Evolutionary conservation across 2,797 vertebrate genomes (phyloP), one percentile per base, ranked within the genome.

Genomic region (Pristis pectinata): DNA sequence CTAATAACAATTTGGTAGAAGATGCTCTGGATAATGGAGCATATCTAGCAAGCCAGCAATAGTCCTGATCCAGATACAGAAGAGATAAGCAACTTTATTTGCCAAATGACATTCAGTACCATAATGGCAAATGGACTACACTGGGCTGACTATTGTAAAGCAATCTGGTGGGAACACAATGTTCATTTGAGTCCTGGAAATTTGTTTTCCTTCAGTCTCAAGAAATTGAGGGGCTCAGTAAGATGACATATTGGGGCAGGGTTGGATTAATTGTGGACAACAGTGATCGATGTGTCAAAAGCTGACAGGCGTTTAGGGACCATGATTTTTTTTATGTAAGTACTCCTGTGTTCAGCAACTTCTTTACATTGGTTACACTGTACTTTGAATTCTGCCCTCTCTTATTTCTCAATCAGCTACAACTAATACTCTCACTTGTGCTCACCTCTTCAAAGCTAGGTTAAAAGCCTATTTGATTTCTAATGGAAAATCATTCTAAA

Each of bases 401-500:
- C 34, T 37, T 61, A 91, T 91, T 64, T 37, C n/a, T 41, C n/a
- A 13, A 37, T 24, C 34, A 91, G 17, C 59, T 15, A 37, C n/a
- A 64, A 91, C 87, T 64, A 91, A 74, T 91, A 37, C 61, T 91
- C 87, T 64, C 53, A 59, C 7, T 15, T 19, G 34, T 15, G 7
- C 15, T 89, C 87, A 64, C 59, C 59, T 59, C 85, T 89, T n/a
- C 59, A 64, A 91, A 91, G 91, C n/a, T 8, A 64, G 87, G n/a
- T 64, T 64, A 91, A 91, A 91, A 37, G 34, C n/a, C 87, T 64
- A 37, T 59, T 64, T 91, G 87, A 17, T 91, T 91, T 64, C 59
- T 91, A 37, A 91, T 91, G 59, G n/a, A 64, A 41, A 64, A 64
- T 91, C 87, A 74, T 93, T 93, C 24, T 34, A 34, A 72, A 74